Evolutionary conservation across 2,113 vertebrate species (phyloP), one percentile per base, ranked within the genome.

Genomic region (Lanius ludovicianus): DNA sequence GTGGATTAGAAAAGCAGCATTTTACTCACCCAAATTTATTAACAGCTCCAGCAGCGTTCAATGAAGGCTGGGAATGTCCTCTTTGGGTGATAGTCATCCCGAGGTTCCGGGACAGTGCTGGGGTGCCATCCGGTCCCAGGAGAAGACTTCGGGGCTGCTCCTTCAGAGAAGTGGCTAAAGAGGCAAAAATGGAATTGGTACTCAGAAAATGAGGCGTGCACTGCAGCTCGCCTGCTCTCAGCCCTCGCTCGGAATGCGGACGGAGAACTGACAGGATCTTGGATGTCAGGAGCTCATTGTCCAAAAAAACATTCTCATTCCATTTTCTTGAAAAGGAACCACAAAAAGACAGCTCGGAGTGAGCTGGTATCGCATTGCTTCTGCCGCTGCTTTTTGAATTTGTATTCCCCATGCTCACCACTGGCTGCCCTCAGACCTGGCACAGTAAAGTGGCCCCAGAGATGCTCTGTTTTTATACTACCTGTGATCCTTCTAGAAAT

Each of bases 71-170:
- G 84, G 97, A 92, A 92, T 92, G 84, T 97, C 98, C 98, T 95
- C 98, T 98, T 39, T 97, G 98, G 69, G 97, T 52, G 97, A 99
- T 88, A 96, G 99, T 99, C 99, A 99, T 99, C 93, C 99, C 99
- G 98, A 98, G 97, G 97, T 96, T 93, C 93, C 98, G 97, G 39
- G 97, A 76, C 4, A 96, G 94, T 41, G 94, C 97, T 18, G 98
- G 96, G 97, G 98, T 98, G 98, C 99, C 99, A 98, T 99, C 98
- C 25, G 98, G 65, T 71, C 97, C 96, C 96, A 98, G 95, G 89
- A 97, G 97, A 50, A 96, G 92, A 39, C 91, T 94, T 64, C 97
- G 96, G 13, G 97, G 96, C 53, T 97, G 98, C 88, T 99, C 99
- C 96, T 98, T 98, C 60, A 98, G 78, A 22, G 97, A 97, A 21